Conservation (phyloP, 1,140 invertebrate genomes). For the Bombyx mori region DNA sequence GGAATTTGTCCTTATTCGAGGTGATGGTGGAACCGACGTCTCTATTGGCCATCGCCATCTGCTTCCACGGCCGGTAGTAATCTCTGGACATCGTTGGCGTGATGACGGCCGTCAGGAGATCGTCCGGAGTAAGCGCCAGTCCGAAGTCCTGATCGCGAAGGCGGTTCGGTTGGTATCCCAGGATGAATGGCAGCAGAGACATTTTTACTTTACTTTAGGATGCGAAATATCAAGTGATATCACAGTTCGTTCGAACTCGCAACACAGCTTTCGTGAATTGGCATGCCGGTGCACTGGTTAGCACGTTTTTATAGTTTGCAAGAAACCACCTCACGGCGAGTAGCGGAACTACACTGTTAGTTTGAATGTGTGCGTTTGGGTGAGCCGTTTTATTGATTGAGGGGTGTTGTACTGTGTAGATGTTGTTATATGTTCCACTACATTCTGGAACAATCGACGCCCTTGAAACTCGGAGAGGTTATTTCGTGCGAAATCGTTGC, state of each 20-base stretch:
- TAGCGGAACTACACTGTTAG: neutral
- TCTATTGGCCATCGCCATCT: conserved; percentile 37
- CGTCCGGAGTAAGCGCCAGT: conserved; percentile 78
- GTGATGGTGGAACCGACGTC: conserved; percentile 81
- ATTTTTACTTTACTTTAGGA: conserved; percentile 21
- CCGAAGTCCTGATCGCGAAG: conserved; percentile 85
- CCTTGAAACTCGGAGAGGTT: neutral
- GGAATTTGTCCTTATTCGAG: conserved; percentile 71
- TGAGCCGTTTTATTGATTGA: conserved; percentile 6
- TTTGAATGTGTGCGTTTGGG: neutral
- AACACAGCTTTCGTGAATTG: conserved; percentile 9
- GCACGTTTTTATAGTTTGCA: conserved; percentile 22
- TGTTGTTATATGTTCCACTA: neutral
- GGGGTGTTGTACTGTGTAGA: neutral
- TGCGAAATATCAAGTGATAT: no score
- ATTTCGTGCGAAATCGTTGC: no score
- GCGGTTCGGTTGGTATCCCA: conserved; percentile 76
- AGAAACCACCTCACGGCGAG: neutral
- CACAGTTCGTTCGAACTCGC: neutral
- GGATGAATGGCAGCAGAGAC: conserved; percentile 41
- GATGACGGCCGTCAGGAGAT: conserved; percentile 74
- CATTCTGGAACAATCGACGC: neutral
- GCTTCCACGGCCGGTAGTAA: conserved; percentile 81
- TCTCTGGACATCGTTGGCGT: conserved; percentile 54
- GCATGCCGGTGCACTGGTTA: conserved; percentile 15